Conservation (phyloP, 37 sponge, comb jelly and placozoan genomes). For the Halisarca cf. caerulea region DNA sequence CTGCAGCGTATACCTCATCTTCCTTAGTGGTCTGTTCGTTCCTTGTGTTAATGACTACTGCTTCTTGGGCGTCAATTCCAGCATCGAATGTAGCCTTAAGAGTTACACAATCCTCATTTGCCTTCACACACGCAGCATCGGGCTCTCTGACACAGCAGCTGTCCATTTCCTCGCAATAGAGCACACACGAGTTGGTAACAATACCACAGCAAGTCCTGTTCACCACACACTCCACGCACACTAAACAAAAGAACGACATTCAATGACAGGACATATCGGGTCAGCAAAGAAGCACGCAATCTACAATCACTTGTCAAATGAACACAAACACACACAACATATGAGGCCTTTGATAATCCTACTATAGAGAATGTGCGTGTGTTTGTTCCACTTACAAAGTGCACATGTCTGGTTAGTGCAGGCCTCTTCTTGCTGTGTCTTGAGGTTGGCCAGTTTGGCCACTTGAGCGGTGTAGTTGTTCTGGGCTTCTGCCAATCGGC, state of each 20-base stretch:
- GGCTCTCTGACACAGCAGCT: background rate
- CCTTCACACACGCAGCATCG: background rate
- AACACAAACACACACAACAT: too few species aligned
- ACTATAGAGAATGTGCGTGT: too few species aligned
- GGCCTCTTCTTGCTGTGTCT: background rate
- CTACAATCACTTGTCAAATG: too few species aligned
- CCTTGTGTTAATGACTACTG: background rate
- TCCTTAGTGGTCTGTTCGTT: background rate
- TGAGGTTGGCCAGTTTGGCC: background rate
- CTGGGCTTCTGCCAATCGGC: background rate
- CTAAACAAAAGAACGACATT: background rate
- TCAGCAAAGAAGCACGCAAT: too few species aligned
- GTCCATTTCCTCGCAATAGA: background rate
- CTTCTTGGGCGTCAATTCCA: conserved; percentile 5
- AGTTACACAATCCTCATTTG: background rate
- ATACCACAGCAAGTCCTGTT: background rate
- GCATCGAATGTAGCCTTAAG: conserved; percentile 1
- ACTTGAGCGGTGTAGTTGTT: background rate
- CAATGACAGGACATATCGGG: background rate
- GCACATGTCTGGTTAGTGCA: background rate
- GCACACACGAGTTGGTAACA: background rate
- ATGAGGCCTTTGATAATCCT: too few species aligned
- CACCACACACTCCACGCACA: background rate
- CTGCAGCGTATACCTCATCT: conserved; percentile 16
- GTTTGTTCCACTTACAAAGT: background rate